A percentile compares a stretch with the other conserved stretches of the same genome.
Evolutionary conservation across 2,888 invertebrate species (phyloP).

Genomic region (Orthosia gothica): DNA sequence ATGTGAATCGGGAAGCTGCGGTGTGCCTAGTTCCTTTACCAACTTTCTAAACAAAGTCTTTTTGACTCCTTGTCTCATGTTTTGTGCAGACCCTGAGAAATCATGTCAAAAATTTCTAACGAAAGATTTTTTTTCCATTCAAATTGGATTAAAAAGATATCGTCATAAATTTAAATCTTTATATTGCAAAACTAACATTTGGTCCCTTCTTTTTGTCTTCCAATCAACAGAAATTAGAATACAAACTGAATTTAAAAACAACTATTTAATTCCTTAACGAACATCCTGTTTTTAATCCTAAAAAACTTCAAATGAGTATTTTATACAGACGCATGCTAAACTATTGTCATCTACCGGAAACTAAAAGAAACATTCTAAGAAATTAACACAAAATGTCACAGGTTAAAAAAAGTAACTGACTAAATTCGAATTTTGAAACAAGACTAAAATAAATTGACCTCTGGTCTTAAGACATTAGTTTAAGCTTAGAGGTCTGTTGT

Average conservation of each 20-base stretch:
- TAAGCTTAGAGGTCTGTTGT: conserved; percentile 14
- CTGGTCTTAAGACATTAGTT: not conserved
- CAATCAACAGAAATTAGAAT: conserved; percentile 43
- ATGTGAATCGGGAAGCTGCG: conserved; percentile 53
- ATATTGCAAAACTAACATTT: not conserved
- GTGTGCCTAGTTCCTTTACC: conserved; percentile 31
- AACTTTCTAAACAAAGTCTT: not conserved
- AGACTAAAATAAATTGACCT: conserved; percentile 39
- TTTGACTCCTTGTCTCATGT: not conserved
- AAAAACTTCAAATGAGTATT: conserved; percentile 51
- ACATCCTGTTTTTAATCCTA: conserved; percentile 53
- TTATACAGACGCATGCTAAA: conserved; percentile 59
- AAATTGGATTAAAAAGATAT: not conserved
- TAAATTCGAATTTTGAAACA: conserved; percentile 38
- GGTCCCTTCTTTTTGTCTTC: conserved; percentile 6
- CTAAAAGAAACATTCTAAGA: conserved; percentile 46
- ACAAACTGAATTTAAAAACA: conserved; percentile 32
- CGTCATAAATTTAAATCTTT: not conserved
- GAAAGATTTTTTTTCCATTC: not conserved
- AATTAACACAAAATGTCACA: conserved; percentile 63
- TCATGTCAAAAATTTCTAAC: too few relatives aligned
- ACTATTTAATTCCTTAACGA: conserved; percentile 26
- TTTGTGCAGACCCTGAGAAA: not conserved
- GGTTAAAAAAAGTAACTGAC: conserved; percentile 60
- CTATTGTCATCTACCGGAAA: conserved; percentile 61